A percentile compares a stretch with the other conserved stretches of the same genome.
phyloP scores from a whole-genome alignment of 2,888 invertebrate species.

The Tinea trinotella region DNA sequence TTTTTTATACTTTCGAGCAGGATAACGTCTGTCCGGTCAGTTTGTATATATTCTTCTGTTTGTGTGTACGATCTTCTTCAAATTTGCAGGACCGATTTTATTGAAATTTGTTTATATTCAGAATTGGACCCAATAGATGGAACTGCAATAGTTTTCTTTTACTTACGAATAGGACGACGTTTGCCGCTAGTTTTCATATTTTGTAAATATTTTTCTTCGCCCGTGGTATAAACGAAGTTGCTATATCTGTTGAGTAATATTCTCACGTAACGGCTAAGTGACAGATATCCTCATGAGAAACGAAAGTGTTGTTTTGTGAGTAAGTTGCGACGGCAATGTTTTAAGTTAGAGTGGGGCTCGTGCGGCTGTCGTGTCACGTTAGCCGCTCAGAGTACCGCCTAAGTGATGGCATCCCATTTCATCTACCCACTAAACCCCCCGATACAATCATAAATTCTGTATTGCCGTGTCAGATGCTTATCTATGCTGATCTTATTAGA shows the following conservation, averaged over 20 bases:
- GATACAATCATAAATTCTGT: constrained; percentile 26
- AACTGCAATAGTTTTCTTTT: too few species aligned
- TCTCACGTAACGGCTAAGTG: constrained; percentile 14
- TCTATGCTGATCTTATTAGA: too few species aligned
- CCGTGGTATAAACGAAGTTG: background rate
- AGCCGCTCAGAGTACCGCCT: constrained; percentile 39
- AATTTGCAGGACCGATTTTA: too few species aligned
- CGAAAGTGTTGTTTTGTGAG: constrained; percentile 16
- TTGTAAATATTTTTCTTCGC: background rate
- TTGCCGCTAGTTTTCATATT: too few species aligned
- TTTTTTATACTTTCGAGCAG: too few species aligned
- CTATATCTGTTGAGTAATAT: constrained; percentile 1
- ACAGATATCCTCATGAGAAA: constrained; percentile 20
- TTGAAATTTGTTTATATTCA: too few species aligned
- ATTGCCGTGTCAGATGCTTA: too few species aligned
- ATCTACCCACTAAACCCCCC: background rate
- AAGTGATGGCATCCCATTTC: constrained; percentile 34
- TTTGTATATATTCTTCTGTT: too few species aligned
- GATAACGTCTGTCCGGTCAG: too few species aligned
- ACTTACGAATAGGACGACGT: too few species aligned
- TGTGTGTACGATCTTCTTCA: too few species aligned
- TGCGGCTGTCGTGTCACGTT: constrained; percentile 40
- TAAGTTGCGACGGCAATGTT: constrained; percentile 14
- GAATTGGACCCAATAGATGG: too few species aligned
- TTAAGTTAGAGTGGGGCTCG: constrained; percentile 25